Percentiles rank a stretch among this genome's conserved stretches.
Evolutionary conservation across 2,797 vertebrate genomes (phyloP).

Genomic region (Lithobates sylvaticus): DNA sequence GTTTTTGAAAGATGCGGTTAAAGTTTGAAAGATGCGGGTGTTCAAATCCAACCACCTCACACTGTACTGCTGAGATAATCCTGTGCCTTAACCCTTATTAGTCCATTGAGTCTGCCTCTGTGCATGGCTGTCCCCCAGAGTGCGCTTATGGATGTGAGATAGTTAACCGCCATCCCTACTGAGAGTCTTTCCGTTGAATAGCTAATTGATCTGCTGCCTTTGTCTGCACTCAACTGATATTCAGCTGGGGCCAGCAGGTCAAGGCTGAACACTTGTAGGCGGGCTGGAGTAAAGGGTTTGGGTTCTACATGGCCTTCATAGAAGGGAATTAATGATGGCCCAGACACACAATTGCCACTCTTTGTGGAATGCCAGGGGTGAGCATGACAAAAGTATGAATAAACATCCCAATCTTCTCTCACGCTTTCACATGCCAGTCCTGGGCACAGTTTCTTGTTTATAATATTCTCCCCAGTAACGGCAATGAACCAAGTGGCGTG

Average conservation of each 20-base stretch:
- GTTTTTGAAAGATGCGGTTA: constrained; percentile 55
- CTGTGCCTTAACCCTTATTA: constrained; percentile 5
- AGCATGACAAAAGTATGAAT: constrained; percentile 49
- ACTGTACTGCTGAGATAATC: background rate
- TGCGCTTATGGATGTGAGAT: background rate
- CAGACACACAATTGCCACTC: constrained; percentile 30
- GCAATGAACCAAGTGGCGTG: background rate
- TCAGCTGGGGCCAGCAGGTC: constrained; percentile 44
- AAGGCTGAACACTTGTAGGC: constrained; percentile 32
- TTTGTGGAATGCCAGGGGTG: constrained; percentile 30
- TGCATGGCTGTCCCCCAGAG: background rate
- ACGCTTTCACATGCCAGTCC: background rate
- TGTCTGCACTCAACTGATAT: constrained; percentile 46
- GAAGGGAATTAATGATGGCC: constrained; percentile 12
- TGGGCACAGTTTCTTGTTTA: background rate
- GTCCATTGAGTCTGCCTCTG: background rate
- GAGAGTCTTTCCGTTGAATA: constrained; percentile 32
- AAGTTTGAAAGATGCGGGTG: constrained; percentile 48
- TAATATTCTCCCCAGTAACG: constrained; percentile 22
- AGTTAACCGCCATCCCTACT: constrained; percentile 47
- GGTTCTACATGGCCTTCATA: constrained; percentile 14
- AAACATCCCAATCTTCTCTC: constrained; percentile 34
- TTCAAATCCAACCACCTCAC: background rate
- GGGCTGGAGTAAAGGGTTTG: constrained; percentile 26
- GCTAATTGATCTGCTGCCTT: constrained; percentile 41